These are phyloP conservation scores for Pangasius krempfi DNA, from an alignment of 2,797 vertebrate genomes.

Conservation along the genomic window DNA sequence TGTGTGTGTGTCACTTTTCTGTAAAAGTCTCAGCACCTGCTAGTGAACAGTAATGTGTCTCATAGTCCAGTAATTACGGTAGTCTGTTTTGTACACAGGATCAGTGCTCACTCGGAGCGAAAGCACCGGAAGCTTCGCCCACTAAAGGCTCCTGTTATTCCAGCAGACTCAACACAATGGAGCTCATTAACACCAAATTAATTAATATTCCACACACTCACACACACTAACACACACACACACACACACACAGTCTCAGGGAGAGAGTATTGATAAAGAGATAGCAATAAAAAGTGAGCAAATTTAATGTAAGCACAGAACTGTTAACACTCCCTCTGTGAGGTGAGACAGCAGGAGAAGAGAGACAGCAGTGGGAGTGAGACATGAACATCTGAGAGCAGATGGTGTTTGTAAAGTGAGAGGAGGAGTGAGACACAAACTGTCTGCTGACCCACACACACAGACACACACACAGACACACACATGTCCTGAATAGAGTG, in stretches of 20 bases:
- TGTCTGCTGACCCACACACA: not conserved
- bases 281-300: not conserved
- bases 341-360: not conserved
- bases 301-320: not conserved
- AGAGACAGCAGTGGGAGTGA: not conserved
- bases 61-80: not conserved
- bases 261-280: not conserved
- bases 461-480: not conserved
- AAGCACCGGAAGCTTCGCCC: not conserved
- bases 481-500: not conserved
- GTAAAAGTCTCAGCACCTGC: not conserved
- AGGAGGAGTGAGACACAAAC: not conserved
- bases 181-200: conserved; percentile 23
- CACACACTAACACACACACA: not conserved
- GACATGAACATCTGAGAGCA: not conserved
- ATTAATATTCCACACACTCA: conserved; percentile 39
- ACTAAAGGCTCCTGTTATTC: conserved; percentile 8
- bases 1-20: not conserved
- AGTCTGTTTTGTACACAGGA: not conserved
- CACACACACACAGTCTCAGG: not conserved
- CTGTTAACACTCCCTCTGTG: not conserved
- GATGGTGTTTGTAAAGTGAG: not conserved
- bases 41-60: not conserved
- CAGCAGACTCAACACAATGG: conserved; percentile 29
- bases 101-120: not conserved